Percentiles rank a stretch among this genome's conserved stretches.
phyloP scores from a whole-genome alignment of 2,113 vertebrate species.

The Nycticebus coucang region DNA sequence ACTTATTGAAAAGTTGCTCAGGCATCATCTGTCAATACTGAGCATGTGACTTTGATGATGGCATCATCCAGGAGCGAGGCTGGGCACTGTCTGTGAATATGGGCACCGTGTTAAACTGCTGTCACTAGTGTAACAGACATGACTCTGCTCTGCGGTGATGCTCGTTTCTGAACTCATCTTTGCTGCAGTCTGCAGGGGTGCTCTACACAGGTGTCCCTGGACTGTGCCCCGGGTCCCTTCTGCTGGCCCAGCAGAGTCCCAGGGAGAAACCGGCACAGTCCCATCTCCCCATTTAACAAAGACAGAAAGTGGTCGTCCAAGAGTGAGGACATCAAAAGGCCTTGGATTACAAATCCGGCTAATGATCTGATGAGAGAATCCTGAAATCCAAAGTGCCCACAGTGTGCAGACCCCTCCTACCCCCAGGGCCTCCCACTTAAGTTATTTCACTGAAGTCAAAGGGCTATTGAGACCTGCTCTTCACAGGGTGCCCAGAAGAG shows the following conservation, averaged over 20 bases:
- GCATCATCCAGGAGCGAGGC: neutral
- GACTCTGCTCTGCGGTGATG: rapidly evolving
- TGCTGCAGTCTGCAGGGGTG: neutral
- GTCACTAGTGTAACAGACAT: neutral
- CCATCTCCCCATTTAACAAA: slow-evolving; percentile 52
- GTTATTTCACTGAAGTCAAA: slow-evolving; percentile 76
- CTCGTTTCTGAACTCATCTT: neutral
- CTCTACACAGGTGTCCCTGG: rapidly evolving
- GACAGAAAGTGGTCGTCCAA: slow-evolving; percentile 43
- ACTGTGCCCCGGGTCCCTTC: rapidly evolving
- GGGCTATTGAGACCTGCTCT: slow-evolving; percentile 76
- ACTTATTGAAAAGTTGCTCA: neutral
- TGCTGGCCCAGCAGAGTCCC: neutral
- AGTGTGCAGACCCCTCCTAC: neutral
- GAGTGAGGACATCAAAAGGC: slow-evolving; percentile 59
- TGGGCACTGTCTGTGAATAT: rapidly evolving
- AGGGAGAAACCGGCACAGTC: neutral
- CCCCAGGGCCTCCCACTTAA: slow-evolving; percentile 70
- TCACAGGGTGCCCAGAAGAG: slow-evolving; percentile 84
- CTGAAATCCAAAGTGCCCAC: slow-evolving; percentile 72
- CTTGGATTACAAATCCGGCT: slow-evolving; percentile 66
- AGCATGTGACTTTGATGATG: neutral
- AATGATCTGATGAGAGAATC: slow-evolving; percentile 65
- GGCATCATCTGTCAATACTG: rapidly evolving
- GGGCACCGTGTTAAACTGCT: rapidly evolving